Conservation (phyloP, 2,888 invertebrate genomes). For the Actias luna region DNA sequence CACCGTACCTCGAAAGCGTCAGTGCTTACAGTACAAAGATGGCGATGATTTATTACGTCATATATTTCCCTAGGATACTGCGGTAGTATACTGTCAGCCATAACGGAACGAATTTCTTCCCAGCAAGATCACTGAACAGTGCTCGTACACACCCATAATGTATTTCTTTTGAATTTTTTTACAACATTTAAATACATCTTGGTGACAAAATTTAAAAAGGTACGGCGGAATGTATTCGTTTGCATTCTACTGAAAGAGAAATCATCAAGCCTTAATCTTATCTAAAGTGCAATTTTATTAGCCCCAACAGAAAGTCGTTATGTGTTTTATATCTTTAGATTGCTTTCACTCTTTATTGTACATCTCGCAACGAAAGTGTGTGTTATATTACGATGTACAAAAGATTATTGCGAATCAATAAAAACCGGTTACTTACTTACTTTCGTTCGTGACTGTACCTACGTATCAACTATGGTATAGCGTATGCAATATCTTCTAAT, state of each 20-base stretch:
- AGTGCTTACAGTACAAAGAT: too few relatives aligned
- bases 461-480: background rate
- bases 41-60: too few relatives aligned
- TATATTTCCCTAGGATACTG: too few relatives aligned
- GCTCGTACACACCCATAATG: too few relatives aligned
- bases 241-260: background rate
- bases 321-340: background rate
- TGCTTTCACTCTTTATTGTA: constrained; percentile 3
- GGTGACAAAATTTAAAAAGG: background rate
- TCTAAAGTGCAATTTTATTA: constrained; percentile 2
- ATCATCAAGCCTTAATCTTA: background rate
- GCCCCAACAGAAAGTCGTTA: background rate
- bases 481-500: background rate
- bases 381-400: background rate
- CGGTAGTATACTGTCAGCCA: too few relatives aligned
- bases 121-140: too few relatives aligned
- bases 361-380: background rate
- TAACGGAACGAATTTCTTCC: too few relatives aligned
- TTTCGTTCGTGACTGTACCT: background rate
- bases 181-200: too few relatives aligned
- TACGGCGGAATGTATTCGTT: background rate
- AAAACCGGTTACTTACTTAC: background rate
- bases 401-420: background rate
- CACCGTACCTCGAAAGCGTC: too few relatives aligned
- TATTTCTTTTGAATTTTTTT: too few relatives aligned